phyloP scores from a whole-genome alignment of 2,113 vertebrate species.

The Trinectes maculatus region DNA sequence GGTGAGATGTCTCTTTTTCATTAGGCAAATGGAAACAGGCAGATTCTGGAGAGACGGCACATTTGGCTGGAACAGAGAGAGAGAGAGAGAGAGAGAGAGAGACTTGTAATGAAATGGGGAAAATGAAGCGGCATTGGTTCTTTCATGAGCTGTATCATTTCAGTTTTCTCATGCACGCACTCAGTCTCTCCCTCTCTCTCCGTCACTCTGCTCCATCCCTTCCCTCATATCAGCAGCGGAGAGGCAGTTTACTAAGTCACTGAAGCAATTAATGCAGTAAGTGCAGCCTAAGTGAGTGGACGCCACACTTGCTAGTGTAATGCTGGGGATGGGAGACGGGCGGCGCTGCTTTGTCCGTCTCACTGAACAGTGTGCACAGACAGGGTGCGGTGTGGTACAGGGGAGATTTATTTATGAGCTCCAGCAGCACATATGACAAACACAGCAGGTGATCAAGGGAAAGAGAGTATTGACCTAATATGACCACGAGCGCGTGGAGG shows the following conservation, averaged over 20 bases:
- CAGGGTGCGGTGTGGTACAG: not conserved
- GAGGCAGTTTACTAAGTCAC: slow-evolving; percentile 72
- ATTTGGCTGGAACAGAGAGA: slow-evolving; percentile 47
- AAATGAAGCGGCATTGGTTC: slow-evolving; percentile 19
- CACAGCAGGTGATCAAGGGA: slow-evolving; percentile 12
- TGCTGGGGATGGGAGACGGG: slow-evolving; percentile 19
- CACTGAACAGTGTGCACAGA: slow-evolving; percentile 34
- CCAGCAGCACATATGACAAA: slow-evolving; percentile 4
- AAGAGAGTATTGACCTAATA: slow-evolving; percentile 25
- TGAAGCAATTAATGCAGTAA: slow-evolving; percentile 75
- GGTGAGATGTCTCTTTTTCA: slow-evolving; percentile 69
- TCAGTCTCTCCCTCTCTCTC: slow-evolving; percentile 10
- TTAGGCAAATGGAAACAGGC: slow-evolving; percentile 69
- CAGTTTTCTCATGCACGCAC: slow-evolving; percentile 4
- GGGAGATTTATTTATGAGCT: slow-evolving; percentile 28
- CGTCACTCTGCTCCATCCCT: slow-evolving; percentile 1
- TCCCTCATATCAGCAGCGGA: slow-evolving; percentile 40
- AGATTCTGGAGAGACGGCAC: slow-evolving; percentile 41
- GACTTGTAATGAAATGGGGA: slow-evolving; percentile 25
- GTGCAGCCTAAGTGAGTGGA: slow-evolving; percentile 55
- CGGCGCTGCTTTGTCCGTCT: slow-evolving; percentile 37
- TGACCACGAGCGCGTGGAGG: not conserved
- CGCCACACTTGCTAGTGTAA: slow-evolving; percentile 18
- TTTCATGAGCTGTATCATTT: slow-evolving; percentile 1
- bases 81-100: not conserved